Evolutionary conservation across 2,113 vertebrate genomes (phyloP), one percentile per base, ranked within the genome.

Genomic region (Oryzias javanicus): DNA sequence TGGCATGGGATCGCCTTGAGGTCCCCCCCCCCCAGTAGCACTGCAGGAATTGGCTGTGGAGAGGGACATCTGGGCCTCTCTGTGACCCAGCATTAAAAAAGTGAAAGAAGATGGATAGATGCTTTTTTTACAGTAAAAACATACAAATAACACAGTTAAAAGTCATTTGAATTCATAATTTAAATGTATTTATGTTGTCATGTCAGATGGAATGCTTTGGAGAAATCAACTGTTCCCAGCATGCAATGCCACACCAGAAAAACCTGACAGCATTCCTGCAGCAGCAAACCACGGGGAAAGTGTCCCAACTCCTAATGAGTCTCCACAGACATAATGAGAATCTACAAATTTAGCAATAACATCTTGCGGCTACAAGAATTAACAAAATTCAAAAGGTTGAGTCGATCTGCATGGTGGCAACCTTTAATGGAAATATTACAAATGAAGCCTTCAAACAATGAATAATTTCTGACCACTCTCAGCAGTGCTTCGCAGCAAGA

Each of bases 391-490:
- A 92, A 92, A 22, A 89, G 84, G 82, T 87, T 82, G 83, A 49
- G 83, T 72, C 82, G 85, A 90, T 88, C 93, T 70, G 89, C 82
- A 83, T 91, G 91, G 88, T 78, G 91, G 76, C 83, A 88, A 90
- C 82, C 89, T 92, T 91, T 90, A 92, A 94, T 88, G 70, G 90
- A 96, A 95, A 95, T 92, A 92, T 94, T 94, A 94, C 93, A 95
- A 95, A 95, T 92, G 90, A 93, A 92, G 91, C 87, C 90, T 89
- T 92, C 88, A 93, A 93, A 94, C 93, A 92, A 96, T 94, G 95
- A 94, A 93, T 94, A 85, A 92, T 94, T 89, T 89, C 91, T 91
- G 92, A 89, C 91, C 93, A 88, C 88, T 93, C 94, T 86, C 94
- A 94, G 94, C 89, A 74, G 91, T 86, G 77, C 86, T 61, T 92